Percentiles rank a stretch among this genome's conserved stretches.
phyloP scores from a whole-genome alignment of 2,797 vertebrate genomes.

The Pelodytes ibericus region DNA sequence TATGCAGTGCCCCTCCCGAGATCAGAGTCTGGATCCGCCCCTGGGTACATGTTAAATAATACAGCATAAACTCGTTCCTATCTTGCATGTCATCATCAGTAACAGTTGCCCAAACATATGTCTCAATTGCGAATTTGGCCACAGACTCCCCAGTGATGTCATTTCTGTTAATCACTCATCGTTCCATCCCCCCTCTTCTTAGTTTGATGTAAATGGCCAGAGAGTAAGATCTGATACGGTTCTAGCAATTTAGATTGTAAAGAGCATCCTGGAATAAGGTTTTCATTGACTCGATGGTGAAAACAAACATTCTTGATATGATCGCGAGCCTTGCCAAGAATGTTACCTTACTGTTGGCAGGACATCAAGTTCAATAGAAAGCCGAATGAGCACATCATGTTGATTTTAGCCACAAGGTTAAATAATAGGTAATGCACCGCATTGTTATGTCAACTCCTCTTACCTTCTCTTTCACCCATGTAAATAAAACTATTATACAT shows the following conservation, averaged over 20 bases:
- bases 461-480: neutral
- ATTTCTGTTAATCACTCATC: constrained; percentile 57
- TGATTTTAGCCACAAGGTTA: constrained; percentile 36
- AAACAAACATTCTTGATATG: constrained; percentile 36
- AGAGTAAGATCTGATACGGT: constrained; percentile 52
- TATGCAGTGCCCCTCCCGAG: too few species aligned
- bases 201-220: constrained; percentile 53
- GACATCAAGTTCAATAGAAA: constrained; percentile 56
- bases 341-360: constrained; percentile 59
- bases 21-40: too few species aligned
- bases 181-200: constrained; percentile 30
- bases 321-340: neutral
- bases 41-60: neutral
- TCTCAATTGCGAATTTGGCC: constrained; percentile 57
- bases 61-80: constrained; percentile 43
- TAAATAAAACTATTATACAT: constrained; percentile 5
- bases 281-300: constrained; percentile 6
- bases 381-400: constrained; percentile 1
- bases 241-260: constrained; percentile 38
- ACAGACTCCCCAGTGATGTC: constrained; percentile 60
- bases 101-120: constrained; percentile 54
- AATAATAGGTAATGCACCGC: neutral
- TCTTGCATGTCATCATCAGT: constrained; percentile 41
- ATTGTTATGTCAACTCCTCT: constrained; percentile 8
- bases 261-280: constrained; percentile 36